These are phyloP conservation scores for Tetrax tetrax DNA, from an alignment of 2,113 vertebrate species.

Conservation along the genomic window DNA sequence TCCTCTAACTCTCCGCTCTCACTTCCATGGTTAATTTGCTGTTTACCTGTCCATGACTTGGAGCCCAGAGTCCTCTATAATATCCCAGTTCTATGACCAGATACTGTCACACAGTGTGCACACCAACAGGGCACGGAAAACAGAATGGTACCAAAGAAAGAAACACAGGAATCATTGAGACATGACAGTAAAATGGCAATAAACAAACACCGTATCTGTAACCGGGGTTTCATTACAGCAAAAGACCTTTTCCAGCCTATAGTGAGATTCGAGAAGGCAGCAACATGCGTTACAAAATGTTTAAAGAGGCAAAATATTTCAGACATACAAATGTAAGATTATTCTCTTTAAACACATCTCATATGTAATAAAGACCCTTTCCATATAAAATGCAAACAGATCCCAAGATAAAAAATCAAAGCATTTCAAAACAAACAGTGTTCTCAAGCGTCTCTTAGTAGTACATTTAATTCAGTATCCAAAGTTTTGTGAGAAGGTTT, in stretches of 20 bases:
- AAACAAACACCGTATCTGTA: background rate
- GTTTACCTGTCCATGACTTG: background rate
- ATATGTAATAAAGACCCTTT: background rate
- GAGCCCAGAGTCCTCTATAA: background rate
- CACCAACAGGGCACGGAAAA: background rate
- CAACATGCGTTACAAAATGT: background rate
- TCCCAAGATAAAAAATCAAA: background rate
- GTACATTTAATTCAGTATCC: conserved; percentile 32
- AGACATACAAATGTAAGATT: background rate
- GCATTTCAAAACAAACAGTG: background rate
- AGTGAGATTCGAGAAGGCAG: background rate
- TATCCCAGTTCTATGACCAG: background rate
- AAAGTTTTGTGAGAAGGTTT: background rate
- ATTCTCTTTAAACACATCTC: background rate
- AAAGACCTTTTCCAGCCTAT: background rate
- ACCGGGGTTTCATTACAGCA: background rate
- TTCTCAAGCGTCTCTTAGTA: background rate
- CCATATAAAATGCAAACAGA: background rate
- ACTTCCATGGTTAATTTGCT: background rate
- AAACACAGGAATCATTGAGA: background rate
- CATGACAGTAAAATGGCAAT: background rate
- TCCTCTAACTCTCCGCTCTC: background rate
- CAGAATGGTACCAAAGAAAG: background rate
- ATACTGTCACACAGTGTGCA: background rate
- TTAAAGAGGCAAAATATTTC: background rate